These are phyloP conservation scores for Thera obeliscata DNA, from an alignment of 2,888 invertebrate genomes.

Conservation along the genomic window DNA sequence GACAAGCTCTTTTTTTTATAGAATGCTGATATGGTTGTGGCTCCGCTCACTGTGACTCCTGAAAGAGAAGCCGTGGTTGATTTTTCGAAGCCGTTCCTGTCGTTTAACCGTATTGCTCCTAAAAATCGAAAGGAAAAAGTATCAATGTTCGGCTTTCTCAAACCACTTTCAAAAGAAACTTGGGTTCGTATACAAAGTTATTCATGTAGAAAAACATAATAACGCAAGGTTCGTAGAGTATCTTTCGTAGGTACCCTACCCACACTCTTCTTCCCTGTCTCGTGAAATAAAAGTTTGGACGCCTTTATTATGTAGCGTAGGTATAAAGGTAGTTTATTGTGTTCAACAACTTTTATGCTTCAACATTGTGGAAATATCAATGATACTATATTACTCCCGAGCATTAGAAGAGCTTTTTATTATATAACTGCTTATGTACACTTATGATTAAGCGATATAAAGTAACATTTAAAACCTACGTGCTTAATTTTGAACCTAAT, in stretches of 20 bases:
- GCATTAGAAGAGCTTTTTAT: not conserved
- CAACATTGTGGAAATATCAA: not conserved
- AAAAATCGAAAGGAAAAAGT: slow-evolving; percentile 91
- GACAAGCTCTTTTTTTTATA: slow-evolving; percentile 67
- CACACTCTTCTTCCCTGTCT: not conserved
- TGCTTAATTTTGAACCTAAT: too few species aligned
- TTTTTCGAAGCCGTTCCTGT: slow-evolving; percentile 99
- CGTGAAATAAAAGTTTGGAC: slow-evolving; percentile 23
- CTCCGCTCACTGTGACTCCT: slow-evolving; percentile 96
- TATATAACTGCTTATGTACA: too few species aligned
- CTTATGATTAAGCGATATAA: too few species aligned
- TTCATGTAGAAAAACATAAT: slow-evolving; percentile 28
- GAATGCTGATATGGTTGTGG: slow-evolving; percentile 98
- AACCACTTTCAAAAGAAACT: slow-evolving; percentile 97
- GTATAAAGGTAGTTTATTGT: not conserved
- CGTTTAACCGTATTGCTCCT: slow-evolving; percentile 88
- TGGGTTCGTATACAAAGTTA: slow-evolving; percentile 87
- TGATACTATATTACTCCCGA: not conserved
- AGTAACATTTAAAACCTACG: too few species aligned
- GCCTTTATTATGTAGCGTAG: slow-evolving; percentile 10
- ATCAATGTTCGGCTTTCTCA: slow-evolving; percentile 97
- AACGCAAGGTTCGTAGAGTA: slow-evolving; percentile 15
- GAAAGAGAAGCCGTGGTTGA: slow-evolving; percentile 97
- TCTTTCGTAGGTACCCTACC: slow-evolving; percentile 8
- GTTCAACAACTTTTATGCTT: not conserved